A percentile compares a stretch with the other conserved stretches of the same genome.
These are phyloP conservation scores for Engraulis encrasicolus DNA, from an alignment of 2,113 vertebrate species.

Conservation along the genomic window DNA sequence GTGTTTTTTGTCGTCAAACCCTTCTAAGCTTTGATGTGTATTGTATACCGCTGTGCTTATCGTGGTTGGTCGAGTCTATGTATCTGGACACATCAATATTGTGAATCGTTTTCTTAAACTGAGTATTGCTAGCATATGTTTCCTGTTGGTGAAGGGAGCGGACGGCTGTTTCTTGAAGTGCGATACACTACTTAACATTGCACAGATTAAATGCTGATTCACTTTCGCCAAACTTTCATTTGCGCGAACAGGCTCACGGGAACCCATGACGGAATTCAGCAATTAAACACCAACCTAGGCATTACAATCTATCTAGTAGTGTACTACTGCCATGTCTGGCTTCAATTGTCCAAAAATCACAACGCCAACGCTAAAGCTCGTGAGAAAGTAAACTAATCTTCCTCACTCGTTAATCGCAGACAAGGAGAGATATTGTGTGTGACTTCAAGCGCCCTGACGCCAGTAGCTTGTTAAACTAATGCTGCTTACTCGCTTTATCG, in stretches of 20 bases:
- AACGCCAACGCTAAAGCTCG: neutral
- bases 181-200: neutral
- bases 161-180: neutral
- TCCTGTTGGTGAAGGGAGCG: neutral
- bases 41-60: neutral
- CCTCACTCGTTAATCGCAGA: neutral
- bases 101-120: neutral
- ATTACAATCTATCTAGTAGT: neutral
- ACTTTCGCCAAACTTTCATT: neutral
- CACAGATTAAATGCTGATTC: neutral
- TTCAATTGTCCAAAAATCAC: neutral
- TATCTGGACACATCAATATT: neutral
- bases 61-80: neutral
- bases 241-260: neutral
- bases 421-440: neutral
- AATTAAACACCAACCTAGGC: neutral
- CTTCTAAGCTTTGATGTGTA: neutral
- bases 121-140: neutral
- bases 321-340: neutral
- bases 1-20: neutral
- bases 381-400: neutral
- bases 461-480: neutral
- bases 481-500: neutral
- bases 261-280: neutral
- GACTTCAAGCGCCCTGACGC: neutral